Conservation (phyloP, 1,140 invertebrate species). For the Pachyrhynchus sulphureomaculatus region DNA sequence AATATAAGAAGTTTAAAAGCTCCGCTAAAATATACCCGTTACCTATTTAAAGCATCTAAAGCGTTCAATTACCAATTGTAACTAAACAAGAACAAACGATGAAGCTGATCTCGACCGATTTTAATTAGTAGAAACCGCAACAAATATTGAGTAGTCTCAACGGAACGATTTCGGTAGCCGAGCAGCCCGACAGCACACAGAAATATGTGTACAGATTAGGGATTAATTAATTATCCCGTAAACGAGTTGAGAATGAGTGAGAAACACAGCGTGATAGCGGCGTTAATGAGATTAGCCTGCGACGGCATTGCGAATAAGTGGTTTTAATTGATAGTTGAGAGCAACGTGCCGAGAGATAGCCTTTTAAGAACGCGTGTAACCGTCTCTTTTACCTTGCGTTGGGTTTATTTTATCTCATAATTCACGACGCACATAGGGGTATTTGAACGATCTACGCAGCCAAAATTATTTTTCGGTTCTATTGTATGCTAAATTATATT, state of each 20-base stretch:
- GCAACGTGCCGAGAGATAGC: constrained; percentile 40
- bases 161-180: constrained; percentile 25
- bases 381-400: constrained; percentile 32
- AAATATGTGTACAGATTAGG: constrained; percentile 44
- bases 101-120: constrained; percentile 20
- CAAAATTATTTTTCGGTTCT: too few relatives aligned
- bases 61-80: not conserved
- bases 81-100: not conserved
- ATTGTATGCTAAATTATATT: too few relatives aligned
- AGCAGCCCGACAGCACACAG: constrained; percentile 29
- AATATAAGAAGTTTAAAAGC: too few relatives aligned
- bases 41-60: too few relatives aligned
- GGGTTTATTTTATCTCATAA: constrained; percentile 45
- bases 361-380: constrained; percentile 42
- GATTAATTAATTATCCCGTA: constrained; percentile 48
- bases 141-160: constrained; percentile 27
- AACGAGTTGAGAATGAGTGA: constrained; percentile 41
- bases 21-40: too few relatives aligned
- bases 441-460: too few relatives aligned
- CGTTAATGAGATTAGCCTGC: constrained; percentile 47
- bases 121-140: constrained; percentile 29
- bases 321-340: constrained; percentile 44
- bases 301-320: constrained; percentile 37
- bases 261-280: constrained; percentile 45
- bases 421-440: constrained; percentile 23